These are phyloP conservation scores for Norana najaformis DNA, from an alignment of 2,888 invertebrate genomes.

Conservation along the genomic window DNA sequence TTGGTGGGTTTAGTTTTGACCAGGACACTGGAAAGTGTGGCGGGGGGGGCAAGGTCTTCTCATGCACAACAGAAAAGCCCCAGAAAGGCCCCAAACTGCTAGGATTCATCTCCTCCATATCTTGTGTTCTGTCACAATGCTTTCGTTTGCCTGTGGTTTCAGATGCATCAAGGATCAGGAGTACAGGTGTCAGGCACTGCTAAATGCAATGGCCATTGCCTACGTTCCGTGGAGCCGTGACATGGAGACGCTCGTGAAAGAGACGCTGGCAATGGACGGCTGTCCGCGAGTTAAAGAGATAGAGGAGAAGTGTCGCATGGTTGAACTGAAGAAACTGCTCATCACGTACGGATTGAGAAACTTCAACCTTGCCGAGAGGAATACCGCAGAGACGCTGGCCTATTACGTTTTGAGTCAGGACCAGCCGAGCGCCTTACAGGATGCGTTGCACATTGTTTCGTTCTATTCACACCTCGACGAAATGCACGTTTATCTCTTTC, in stretches of 20 bases:
- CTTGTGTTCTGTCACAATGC: not conserved
- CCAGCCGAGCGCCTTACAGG: slow-evolving; percentile 48
- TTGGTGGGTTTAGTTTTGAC: no score
- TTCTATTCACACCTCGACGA: slow-evolving; percentile 43
- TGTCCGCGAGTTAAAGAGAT: slow-evolving; percentile 48
- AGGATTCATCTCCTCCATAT: no score
- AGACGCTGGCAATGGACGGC: slow-evolving; percentile 50
- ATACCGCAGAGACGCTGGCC: slow-evolving; percentile 48
- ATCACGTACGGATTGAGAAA: slow-evolving; percentile 50
- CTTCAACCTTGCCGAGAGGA: slow-evolving; percentile 45
- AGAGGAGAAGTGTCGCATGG: slow-evolving; percentile 49
- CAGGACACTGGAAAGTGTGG: no score
- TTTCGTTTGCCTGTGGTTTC: slow-evolving; percentile 40
- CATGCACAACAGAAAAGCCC: no score
- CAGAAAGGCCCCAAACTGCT: no score
- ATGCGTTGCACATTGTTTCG: slow-evolving; percentile 50
- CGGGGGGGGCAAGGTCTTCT: no score
- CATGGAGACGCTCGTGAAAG: slow-evolving; percentile 51
- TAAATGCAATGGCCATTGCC: slow-evolving; percentile 53
- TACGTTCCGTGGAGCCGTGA: slow-evolving; percentile 53
- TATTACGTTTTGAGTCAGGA: slow-evolving; percentile 51
- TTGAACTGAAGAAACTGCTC: slow-evolving; percentile 51
- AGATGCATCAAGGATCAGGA: slow-evolving; percentile 39
- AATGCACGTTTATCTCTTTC: slow-evolving; percentile 47
- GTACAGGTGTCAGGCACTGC: slow-evolving; percentile 53